Evolutionary conservation across 2,888 invertebrate genomes (phyloP), one percentile per base, ranked within the genome.

Genomic region (Eulithis prunata): DNA sequence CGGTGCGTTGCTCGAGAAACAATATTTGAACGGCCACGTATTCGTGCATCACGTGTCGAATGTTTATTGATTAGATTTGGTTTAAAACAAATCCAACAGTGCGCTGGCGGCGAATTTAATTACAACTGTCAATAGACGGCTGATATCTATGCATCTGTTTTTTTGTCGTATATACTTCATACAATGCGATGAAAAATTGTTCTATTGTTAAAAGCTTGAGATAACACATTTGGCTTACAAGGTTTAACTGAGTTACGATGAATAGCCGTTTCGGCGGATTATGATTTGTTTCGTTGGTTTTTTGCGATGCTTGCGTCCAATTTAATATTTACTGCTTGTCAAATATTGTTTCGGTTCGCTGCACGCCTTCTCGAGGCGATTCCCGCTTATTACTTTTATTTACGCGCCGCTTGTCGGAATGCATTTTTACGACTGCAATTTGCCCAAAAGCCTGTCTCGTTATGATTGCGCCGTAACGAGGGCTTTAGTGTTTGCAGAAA

Each of bases 241-340:
- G 80, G 62, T 84, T 82, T 86, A 89, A 87, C 82, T 80, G 79
- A 78, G 80, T 79, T 78, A 77, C 78, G 85, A 89, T 90, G 88
- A 90, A 80, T 90, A 79, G 89, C 79, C 75, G 79, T 80, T 86
- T 85, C 78, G 70, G 71, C 79, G 78, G 70, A 78, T 85, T 86
- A 84, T 85, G 81, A 83, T 81, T 80, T 78, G 79, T 77, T 77
- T 77, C 78, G 62, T 75, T 80, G 51, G 66, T 72, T 86, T 87
- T 87, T 86, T 84, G 80, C 78, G 77, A 84, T 84, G 81, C 82
- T 84, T 84, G 82, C 82, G 77, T 81, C 82, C 82, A 86, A 86
- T 87, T 87, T 87, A 82, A 86, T 87, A 88, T 90, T 89, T 86
- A 89, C 85, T 83, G 87, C 87, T 83, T 85, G 85, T 86, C 85